phyloP scores from a whole-genome alignment of 2,888 invertebrate species.

The Phaonia tiefii region DNA sequence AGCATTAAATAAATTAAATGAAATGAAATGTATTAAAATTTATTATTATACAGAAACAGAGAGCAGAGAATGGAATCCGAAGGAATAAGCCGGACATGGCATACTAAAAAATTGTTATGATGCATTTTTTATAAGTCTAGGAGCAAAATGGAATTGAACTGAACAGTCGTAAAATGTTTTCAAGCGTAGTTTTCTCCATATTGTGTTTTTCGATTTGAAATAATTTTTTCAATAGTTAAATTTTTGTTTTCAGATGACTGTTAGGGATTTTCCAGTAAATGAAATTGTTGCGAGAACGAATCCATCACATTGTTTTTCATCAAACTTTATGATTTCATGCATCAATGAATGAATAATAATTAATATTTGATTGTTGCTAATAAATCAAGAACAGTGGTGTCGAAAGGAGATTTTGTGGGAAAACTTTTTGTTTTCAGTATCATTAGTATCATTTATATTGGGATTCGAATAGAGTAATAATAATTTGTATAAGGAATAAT shows the following conservation, averaged over 20 bases:
- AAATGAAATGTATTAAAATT: constrained; percentile 62
- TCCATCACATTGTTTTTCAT: constrained; percentile 23
- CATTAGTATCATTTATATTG: too few relatives aligned
- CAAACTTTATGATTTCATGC: constrained; percentile 39
- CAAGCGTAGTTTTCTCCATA: background rate
- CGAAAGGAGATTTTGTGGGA: too few relatives aligned
- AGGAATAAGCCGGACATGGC: background rate
- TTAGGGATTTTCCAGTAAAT: background rate
- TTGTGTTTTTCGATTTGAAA: background rate
- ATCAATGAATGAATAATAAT: constrained; percentile 21
- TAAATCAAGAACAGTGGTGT: too few relatives aligned
- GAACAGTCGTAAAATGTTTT: constrained; percentile 22
- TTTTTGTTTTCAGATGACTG: background rate
- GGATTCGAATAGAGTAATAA: too few relatives aligned
- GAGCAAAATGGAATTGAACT: constrained; percentile 8
- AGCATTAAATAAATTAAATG: constrained; percentile 59
- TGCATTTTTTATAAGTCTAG: constrained; percentile 26
- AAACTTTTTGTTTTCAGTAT: too few relatives aligned
- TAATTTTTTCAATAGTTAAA: background rate
- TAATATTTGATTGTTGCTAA: too few relatives aligned
- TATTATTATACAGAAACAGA: constrained; percentile 10
- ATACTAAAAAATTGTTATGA: constrained; percentile 1
- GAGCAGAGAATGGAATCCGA: background rate
- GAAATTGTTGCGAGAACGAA: background rate
- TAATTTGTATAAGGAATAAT: too few relatives aligned